Evolutionary conservation across 2,888 invertebrate genomes (phyloP), one percentile per base, ranked within the genome.

Genomic region (Sarcophaga rosellei): DNA sequence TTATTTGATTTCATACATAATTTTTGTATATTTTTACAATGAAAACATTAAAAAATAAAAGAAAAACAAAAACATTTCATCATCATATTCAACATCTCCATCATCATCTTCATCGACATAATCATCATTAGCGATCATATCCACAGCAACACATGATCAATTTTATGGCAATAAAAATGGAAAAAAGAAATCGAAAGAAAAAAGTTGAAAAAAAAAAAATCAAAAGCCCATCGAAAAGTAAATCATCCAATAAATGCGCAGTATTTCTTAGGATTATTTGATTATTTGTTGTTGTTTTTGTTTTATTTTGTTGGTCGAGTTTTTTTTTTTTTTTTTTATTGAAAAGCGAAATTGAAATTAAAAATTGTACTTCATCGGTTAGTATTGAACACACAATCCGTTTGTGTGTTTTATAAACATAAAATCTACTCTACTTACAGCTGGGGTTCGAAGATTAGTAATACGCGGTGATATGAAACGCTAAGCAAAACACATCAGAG

Each of bases 341-440:
- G 15, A 20, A 25, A 25, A 70, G 75, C 68, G 61, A 72, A 72
- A 82, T 65, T 15, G 53, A 82, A 82, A 82, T 73, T 66, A 75
- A 76, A 82, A 82, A 85, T 82, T 79, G 53, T 53, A 79, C 85
- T 82, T 53, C 5, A 53, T 17, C 12, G 53, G 5, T 12, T 85
- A 72, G 65, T 77, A 85, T 85, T 85, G 75, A 82, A 82, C 75
- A 76, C 85, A 82, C 82, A 79, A 82, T 75, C 57, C 79, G 70
- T 82, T 75, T 81, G 65, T 81, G 35, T 35, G 35, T 82, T 78
- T 65, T 53, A 61, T 78, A 53, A 53, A 12, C 17, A 53, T 15
- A 53, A 53, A 53, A 15, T 12, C 4, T 53, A 17, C 35, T 35
- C 35, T 44, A 47, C 21, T 45, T 21, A 73, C 20, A 72, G 53